These are phyloP conservation scores for Propithecus perrieri DNA, from an alignment of 2,797 vertebrate genomes.

Conservation along the genomic window DNA sequence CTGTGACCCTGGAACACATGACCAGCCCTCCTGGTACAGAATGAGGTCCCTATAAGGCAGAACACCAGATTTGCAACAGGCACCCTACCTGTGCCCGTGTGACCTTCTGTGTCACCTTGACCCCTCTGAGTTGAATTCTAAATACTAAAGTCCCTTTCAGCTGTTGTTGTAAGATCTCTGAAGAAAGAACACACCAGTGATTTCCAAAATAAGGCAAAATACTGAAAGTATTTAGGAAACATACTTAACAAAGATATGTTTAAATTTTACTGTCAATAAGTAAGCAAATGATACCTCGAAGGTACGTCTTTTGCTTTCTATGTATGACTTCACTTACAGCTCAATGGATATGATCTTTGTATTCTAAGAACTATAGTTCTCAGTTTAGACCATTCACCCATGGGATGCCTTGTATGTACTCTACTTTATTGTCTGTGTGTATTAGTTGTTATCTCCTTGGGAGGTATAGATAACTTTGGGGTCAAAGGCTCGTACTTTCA, in stretches of 20 bases:
- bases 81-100: background rate
- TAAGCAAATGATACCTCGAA: background rate
- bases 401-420: background rate
- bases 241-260: background rate
- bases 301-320: background rate
- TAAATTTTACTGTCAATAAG: background rate
- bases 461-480: background rate
- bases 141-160: background rate
- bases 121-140: background rate
- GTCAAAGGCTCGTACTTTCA: background rate
- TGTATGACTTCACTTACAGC: background rate
- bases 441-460: background rate
- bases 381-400: background rate
- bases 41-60: background rate
- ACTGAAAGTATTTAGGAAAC: background rate
- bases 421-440: background rate
- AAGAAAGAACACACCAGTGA: background rate
- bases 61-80: background rate
- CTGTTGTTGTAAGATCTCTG: background rate
- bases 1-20: background rate
- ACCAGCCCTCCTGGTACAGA: background rate
- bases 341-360: background rate
- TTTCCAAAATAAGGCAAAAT: slow-evolving; percentile 5
- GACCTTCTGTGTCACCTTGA: background rate
- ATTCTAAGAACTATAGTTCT: background rate